Base-by-base conservation (phyloP, 2,113 vertebrate species). In the Chloropsis hardwickii region DNA sequence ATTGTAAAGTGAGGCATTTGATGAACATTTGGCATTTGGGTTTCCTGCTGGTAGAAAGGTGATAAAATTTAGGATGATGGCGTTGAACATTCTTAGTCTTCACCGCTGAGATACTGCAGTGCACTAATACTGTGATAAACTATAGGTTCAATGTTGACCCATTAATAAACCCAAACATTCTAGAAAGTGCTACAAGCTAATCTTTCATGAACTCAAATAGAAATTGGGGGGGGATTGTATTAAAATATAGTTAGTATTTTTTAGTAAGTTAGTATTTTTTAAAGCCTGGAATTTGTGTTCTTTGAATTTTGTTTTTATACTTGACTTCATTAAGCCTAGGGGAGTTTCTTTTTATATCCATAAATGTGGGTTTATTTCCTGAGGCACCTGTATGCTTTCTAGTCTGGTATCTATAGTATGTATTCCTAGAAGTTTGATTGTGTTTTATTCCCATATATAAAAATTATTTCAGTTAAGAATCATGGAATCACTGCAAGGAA, bases 1-100 rank as follows among this genome's bases (percentile, higher is more conserved):
- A 23, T 88, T 80, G 18, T 91, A 82, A 94, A 94, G 64, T 72
- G 62, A 81, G 18, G 21, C 50, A 27, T 81, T 88, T 95, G 88
- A 81, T 76, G 66, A 92, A 57, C 76, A 29, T 79, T 96, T 93
- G 74, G 50, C 39, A 58, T 92, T 95, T 96, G 45, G 42, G 50
- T 42, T 65, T 90, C 60, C 57, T 94, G 62, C 58, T 95, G 47
- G 21, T 88, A 94, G 44, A 92, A 95, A 79, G 69, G 56, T 35
- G 77, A 56, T 90, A 45, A 87, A 81, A 71, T 58, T 45, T 72
- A 74, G 72, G 51, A 70, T 47, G 10, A 31, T 60, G 28, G 19
- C 2, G 0, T 37, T 6, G 12, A 54, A 79, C 80, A 25, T 53
- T 39, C 39, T 51, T 21, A 11, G 22, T 61, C 16, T 79, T 64